Conservation (phyloP, 2,797 vertebrate genomes). For the Siniperca scherzeri region DNA sequence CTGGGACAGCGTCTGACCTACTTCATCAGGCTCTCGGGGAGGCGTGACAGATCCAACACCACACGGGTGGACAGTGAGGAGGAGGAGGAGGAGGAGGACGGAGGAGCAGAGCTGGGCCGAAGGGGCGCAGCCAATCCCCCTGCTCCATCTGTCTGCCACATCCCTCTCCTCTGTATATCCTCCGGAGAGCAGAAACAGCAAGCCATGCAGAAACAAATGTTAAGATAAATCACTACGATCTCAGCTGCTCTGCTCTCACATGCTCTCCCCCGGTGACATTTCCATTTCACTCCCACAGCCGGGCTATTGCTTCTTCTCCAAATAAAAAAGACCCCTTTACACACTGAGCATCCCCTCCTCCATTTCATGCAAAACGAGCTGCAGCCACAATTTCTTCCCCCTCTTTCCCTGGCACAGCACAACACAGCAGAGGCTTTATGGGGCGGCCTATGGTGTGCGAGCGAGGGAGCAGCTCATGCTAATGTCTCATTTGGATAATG, state of each 20-base stretch:
- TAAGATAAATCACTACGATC: slow-evolving; percentile 81
- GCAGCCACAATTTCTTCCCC: slow-evolving; percentile 47
- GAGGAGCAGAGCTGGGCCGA: slow-evolving; percentile 59
- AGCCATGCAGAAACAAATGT: slow-evolving; percentile 81
- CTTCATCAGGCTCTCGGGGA: slow-evolving; percentile 78
- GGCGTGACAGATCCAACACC: slow-evolving; percentile 72
- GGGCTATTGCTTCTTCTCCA: slow-evolving; percentile 45
- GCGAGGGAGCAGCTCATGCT: slow-evolving; percentile 68
- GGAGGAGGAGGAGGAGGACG: slow-evolving; percentile 39
- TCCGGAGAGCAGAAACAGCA: slow-evolving; percentile 78
- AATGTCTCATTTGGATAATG: slow-evolving; percentile 88
- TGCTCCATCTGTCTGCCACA: slow-evolving; percentile 77
- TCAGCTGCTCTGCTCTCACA: slow-evolving; percentile 71
- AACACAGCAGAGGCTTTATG: slow-evolving; percentile 63
- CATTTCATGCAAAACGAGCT: slow-evolving; percentile 58
- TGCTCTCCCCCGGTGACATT: slow-evolving; percentile 75
- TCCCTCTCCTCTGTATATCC: slow-evolving; percentile 71
- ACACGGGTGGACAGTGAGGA: slow-evolving; percentile 55
- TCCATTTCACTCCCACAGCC: slow-evolving; percentile 75
- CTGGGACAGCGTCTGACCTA: slow-evolving; percentile 83
- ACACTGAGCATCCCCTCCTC: slow-evolving; percentile 43
- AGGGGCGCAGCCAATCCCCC: slow-evolving; percentile 68
- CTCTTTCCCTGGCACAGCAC: slow-evolving; percentile 55
- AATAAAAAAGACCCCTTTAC: slow-evolving; percentile 43
- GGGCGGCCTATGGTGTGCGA: slow-evolving; percentile 50